Base-by-base conservation (phyloP, 1,140 invertebrate genomes). In the Drosophila trapezifrons region DNA sequence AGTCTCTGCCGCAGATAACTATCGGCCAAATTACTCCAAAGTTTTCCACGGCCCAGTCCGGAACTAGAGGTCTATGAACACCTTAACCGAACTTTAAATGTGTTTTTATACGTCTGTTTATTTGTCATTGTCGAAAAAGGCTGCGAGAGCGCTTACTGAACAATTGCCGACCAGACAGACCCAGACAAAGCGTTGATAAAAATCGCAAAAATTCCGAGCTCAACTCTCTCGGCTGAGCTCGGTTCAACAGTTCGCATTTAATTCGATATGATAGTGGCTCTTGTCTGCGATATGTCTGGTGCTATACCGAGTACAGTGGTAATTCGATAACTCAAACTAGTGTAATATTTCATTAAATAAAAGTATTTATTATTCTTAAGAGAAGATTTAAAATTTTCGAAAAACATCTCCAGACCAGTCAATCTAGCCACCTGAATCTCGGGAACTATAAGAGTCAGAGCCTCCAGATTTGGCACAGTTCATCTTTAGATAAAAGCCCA, bases 131-230 rank as follows among this genome's bases (percentile, higher is more conserved):
- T 32, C 65, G 37, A 70, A 71, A 47, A 70, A 46, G 40, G 49
- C 67, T 70, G 64, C 42, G 65, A 32, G 40, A 55, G 49, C 40
- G 51, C 4, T 4, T 15, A 29, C 22, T 27, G 32, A 27, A 38
- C 72, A 69, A 73, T 73, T 78, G 58, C 47, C 65, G 20, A 49
- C 43, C 22, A 27, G 40, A 18, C 64, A 38, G 59, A 77, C 69
- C 70, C 65, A 40, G 60, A 77, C 74, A 80, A 64, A 79, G 52
- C 29, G 49, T 32, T 40, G 52, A 42, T 78, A 73, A 80, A 76
- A 74, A 79, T 67, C 54, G n/a, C 37, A 57, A 12, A 55, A 72
- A 70, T 69, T 76, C 37, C 27, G 56, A 27, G 56, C 56, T 77
- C 35, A 43, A 58, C 43, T 69, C 73, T 66, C 72, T 66, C 72